phyloP scores from a whole-genome alignment of 2,888 invertebrate genomes.

The Herminia tarsipennalis region DNA sequence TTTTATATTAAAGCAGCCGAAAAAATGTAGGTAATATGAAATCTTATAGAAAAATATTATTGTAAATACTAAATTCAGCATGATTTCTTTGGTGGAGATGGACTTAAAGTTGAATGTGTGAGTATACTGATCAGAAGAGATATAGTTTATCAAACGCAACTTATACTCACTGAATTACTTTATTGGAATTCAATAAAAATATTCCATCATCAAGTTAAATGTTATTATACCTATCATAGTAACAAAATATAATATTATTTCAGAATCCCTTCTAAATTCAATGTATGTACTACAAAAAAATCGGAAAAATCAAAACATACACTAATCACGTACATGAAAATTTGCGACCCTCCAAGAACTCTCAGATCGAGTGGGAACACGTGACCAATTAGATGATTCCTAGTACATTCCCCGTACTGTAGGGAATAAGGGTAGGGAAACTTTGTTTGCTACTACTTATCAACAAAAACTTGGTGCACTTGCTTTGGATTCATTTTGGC shows the following conservation, averaged over 20 bases:
- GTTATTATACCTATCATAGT: not conserved
- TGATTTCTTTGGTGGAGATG: no score
- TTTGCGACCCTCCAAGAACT: constrained; percentile 13
- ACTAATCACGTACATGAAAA: constrained; percentile 27
- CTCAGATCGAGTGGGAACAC: constrained; percentile 39
- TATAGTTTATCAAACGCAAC: no score
- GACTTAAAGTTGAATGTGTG: no score
- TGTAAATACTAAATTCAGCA: no score
- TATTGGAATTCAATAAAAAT: no score
- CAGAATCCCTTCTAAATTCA: not conserved
- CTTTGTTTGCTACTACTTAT: not conserved
- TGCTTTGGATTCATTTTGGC: not conserved
- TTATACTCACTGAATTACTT: no score
- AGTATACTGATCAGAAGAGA: no score
- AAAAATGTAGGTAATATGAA: no score
- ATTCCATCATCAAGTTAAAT: not conserved
- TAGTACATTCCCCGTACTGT: constrained; percentile 8
- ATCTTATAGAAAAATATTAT: no score
- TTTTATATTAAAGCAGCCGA: no score
- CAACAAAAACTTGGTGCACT: constrained; percentile 4
- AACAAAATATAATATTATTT: no score
- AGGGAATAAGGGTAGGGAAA: constrained; percentile 1
- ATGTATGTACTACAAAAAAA: not conserved
- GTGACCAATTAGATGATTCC: constrained; percentile 48
- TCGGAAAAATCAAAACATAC: constrained; percentile 10